Evolutionary conservation across 2,113 vertebrate species (phyloP), one percentile per base, ranked within the genome.

Genomic region (Oreotrochilus melanogaster): DNA sequence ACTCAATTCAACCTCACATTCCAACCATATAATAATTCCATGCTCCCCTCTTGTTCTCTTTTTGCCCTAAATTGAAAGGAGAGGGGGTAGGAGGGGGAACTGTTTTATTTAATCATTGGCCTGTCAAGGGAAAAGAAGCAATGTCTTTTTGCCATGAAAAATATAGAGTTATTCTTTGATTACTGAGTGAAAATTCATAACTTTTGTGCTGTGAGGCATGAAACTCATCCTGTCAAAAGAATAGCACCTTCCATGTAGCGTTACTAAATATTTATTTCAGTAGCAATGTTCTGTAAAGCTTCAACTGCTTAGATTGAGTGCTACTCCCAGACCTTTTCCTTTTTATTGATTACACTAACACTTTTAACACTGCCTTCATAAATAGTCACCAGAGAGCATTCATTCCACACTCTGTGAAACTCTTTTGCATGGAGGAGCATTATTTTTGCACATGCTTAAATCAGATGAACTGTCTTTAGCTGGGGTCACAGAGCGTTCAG

Each of bases 191-290:
- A 97, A 93, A 96, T 60, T 97, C 91, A 88, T 97, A 96, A 96
- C 80, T 95, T 89, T 53, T 93, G 89, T 96, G 91, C 96, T 13
- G 2, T 88, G 95, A 97, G 92, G 94, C 95, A 96, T 96, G 91
- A 97, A 96, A 89, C 89, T 95, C 91, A 96, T 94, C 89, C 89
- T 92, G 91, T 92, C 96, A 92, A 57, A 95, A 93, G 89, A 87
- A 91, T 14, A 92, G 83, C 74, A 92, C 88, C 91, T 95, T 95
- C 30, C 76, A n/a, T 78, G 78, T 75, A 83, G 60, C 94, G 76
- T 86, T 67, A 89, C 86, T 97, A 97, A 97, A 95, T 97, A 96
- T 96, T 96, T 97, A 97, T 97, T 97, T 95, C 88, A 33, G 71
- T 42, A 56, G 82, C 71, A 95, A 78, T 72, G 83, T 91, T 93